Percentiles rank a stretch among this genome's conserved stretches.
Evolutionary conservation across 2,888 invertebrate genomes (phyloP).

Genomic region (Macroteleia sp.): DNA sequence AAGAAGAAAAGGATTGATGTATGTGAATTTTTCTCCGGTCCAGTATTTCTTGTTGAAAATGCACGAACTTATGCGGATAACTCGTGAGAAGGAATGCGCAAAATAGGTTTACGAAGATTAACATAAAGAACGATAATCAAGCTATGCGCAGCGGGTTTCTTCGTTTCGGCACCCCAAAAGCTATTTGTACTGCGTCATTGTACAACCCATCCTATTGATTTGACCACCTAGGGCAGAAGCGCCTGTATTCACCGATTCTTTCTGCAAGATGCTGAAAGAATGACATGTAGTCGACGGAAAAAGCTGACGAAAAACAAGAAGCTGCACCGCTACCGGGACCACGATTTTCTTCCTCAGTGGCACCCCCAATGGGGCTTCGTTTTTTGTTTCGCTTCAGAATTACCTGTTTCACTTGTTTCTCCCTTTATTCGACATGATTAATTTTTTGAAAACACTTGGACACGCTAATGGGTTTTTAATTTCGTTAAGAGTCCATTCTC

Average conservation of each 20-base stretch:
- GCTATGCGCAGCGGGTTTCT: conserved; percentile 44
- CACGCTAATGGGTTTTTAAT: no score
- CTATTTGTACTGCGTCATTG: conserved; percentile 68
- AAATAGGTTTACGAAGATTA: conserved; percentile 58
- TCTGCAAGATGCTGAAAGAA: conserved; percentile 12
- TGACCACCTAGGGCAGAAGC: conserved; percentile 65
- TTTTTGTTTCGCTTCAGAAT: no score
- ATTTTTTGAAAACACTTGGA: no score
- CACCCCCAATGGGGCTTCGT: no score
- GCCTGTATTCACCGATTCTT: conserved; percentile 64
- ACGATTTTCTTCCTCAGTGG: background rate
- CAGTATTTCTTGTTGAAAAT: conserved; percentile 35
- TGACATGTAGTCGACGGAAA: conserved; percentile 24
- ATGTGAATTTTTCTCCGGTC: conserved; percentile 37
- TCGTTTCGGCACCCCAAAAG: conserved; percentile 42
- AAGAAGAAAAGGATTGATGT: conserved; percentile 31
- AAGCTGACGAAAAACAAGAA: conserved; percentile 39
- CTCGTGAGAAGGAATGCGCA: conserved; percentile 61
- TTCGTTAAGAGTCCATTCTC: no score
- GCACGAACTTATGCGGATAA: conserved; percentile 26
- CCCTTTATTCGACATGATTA: no score
- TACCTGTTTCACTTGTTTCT: no score
- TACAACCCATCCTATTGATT: conserved; percentile 58
- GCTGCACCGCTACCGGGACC: conserved; percentile 27
- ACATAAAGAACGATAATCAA: conserved; percentile 59